Evolutionary conservation across 2,888 invertebrate species (phyloP).

Genomic region (Cataglyphis altisquamis): DNA sequence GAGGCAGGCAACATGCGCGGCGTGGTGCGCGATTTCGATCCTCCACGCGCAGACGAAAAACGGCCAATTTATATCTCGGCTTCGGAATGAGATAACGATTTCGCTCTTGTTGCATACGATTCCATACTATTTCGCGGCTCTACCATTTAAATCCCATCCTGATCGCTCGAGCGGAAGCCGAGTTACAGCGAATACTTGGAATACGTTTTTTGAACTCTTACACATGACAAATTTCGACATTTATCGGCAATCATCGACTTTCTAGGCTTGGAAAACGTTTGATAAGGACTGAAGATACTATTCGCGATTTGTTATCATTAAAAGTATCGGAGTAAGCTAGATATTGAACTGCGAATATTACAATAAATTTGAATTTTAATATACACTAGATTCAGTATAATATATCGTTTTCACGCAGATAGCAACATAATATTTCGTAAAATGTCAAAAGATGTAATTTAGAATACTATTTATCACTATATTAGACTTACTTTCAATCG

Average conservation of each 20-base stretch:
- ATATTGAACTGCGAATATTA: neutral
- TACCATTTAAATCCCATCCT: conserved; percentile 69
- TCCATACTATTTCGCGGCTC: conserved; percentile 81
- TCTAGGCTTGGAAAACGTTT: neutral
- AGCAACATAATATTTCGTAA: neutral
- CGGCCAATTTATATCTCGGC: conserved; percentile 76
- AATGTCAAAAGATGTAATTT: neutral
- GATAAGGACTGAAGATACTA: neutral
- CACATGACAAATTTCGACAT: neutral
- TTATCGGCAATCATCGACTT: conserved; percentile 8
- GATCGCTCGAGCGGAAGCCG: conserved; percentile 26
- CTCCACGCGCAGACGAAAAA: conserved; percentile 78
- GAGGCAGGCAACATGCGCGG: conserved; percentile 86
- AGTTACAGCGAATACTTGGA: conserved; percentile 63
- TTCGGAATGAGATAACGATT: conserved; percentile 57
- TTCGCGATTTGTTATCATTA: neutral
- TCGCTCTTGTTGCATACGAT: conserved; percentile 69
- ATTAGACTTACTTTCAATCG: neutral
- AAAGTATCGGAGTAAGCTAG: neutral
- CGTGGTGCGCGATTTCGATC: conserved; percentile 61
- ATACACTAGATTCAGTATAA: neutral
- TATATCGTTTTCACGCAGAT: neutral
- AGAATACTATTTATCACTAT: neutral
- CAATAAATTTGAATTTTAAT: no score
- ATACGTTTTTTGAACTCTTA: neutral